A percentile compares a stretch with the other conserved stretches of the same genome.
Evolutionary conservation across 2,113 vertebrate species (phyloP).

Genomic region (Bettongia penicillata): DNA sequence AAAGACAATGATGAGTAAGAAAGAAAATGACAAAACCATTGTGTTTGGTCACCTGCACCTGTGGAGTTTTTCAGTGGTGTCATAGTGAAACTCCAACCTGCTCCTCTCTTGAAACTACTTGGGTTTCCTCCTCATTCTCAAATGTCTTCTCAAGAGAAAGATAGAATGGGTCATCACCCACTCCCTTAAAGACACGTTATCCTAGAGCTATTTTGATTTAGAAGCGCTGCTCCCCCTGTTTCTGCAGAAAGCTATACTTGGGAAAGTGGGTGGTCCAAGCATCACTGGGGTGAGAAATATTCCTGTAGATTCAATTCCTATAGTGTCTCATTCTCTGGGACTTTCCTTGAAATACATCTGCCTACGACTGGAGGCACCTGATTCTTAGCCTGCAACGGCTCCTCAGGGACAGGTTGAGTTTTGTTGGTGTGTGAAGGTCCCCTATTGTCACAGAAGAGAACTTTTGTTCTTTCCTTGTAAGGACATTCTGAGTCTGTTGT

Average conservation of each 20-base stretch:
- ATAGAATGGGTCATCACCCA: background rate
- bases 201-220: background rate
- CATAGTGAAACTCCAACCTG: background rate
- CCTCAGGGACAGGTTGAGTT: conserved; percentile 26
- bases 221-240: background rate
- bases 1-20: background rate
- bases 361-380: background rate
- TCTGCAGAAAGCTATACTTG: background rate
- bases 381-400: conserved; percentile 1
- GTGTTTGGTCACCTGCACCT: background rate
- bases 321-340: background rate
- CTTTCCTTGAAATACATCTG: background rate
- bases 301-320: background rate
- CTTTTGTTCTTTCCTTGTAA: conserved; percentile 64
- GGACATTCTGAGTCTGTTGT: conserved; percentile 64
- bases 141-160: conserved; percentile 1
- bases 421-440: background rate
- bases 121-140: background rate
- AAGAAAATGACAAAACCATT: background rate
- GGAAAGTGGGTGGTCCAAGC: background rate
- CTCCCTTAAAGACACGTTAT: background rate
- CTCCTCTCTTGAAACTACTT: background rate
- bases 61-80: background rate
- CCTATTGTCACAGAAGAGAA: background rate
- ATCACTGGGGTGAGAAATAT: background rate